phyloP scores from a whole-genome alignment of 2,113 vertebrate genomes.

The Brienomyrus longianalis region DNA sequence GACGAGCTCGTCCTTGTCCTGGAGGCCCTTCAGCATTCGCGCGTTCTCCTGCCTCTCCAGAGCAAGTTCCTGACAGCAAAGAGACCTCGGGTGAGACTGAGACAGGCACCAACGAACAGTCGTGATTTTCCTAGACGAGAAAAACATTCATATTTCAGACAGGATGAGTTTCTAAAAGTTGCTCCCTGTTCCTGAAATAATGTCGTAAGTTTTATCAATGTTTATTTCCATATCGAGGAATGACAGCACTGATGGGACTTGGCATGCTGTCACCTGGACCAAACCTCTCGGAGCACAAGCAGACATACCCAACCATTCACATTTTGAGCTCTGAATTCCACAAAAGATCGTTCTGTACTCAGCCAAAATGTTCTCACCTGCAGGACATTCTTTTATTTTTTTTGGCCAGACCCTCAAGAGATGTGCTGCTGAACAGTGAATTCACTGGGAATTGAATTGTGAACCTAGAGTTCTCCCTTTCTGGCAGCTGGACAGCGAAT shows the following conservation, averaged over 20 bases:
- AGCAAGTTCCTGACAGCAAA: constrained; percentile 70
- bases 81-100: constrained; percentile 6
- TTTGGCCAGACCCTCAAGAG: background rate
- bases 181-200: background rate
- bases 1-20: constrained; percentile 90
- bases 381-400: background rate
- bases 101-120: background rate
- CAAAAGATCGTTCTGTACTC: background rate
- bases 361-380: background rate
- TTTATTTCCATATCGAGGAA: background rate
- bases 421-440: background rate
- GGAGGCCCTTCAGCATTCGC: constrained; percentile 69
- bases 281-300: background rate
- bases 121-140: background rate
- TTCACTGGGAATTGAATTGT: background rate
- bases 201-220: background rate
- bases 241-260: background rate
- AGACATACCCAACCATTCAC: background rate
- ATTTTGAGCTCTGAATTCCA: background rate
- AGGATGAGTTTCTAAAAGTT: background rate
- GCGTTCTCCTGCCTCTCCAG: constrained; percentile 80
- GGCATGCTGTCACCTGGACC: background rate
- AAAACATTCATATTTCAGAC: background rate
- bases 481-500: background rate
- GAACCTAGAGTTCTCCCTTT: background rate